Evolutionary conservation across 2,888 invertebrate genomes (phyloP).

Genomic region (Eupithecia centaureata): DNA sequence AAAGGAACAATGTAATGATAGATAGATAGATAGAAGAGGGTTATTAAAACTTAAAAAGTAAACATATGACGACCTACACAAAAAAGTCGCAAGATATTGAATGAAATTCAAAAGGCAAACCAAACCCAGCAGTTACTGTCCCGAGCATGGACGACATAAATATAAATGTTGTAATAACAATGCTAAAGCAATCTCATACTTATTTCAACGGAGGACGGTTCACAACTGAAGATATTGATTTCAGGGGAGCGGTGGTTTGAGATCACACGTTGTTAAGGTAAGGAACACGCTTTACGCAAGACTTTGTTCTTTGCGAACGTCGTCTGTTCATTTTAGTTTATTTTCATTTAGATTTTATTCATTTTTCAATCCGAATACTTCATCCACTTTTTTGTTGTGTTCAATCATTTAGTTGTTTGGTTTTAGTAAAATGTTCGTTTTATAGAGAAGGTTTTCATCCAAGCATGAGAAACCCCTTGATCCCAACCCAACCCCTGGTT

Average conservation of each 20-base stretch:
- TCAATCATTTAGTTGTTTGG: slow-evolving; percentile 23
- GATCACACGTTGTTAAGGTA: slow-evolving; percentile 77
- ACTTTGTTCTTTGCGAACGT: slow-evolving; percentile 31
- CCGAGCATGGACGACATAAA: slow-evolving; percentile 74
- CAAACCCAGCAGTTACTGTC: slow-evolving; percentile 71
- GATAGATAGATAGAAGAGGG: background rate
- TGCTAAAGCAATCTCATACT: slow-evolving; percentile 56
- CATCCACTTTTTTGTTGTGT: slow-evolving; percentile 24
- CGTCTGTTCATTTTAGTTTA: slow-evolving; percentile 26
- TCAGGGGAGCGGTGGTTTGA: slow-evolving; percentile 78
- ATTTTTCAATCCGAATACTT: slow-evolving; percentile 26
- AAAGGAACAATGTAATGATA: background rate
- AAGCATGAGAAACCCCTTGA: slow-evolving; percentile 27
- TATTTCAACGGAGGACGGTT: slow-evolving; percentile 46
- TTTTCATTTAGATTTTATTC: slow-evolving; percentile 31
- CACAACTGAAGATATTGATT: slow-evolving; percentile 70
- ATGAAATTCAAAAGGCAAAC: slow-evolving; percentile 43
- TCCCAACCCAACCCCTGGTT: slow-evolving; percentile 18
- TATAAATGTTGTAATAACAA: slow-evolving; percentile 76
- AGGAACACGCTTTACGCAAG: slow-evolving; percentile 68
- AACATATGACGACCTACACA: background rate
- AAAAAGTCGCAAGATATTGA: background rate
- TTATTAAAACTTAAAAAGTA: background rate
- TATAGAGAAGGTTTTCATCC: slow-evolving; percentile 28
- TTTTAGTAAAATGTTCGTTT: slow-evolving; percentile 26